Conservation (phyloP, 2,113 vertebrate genomes). For the Sarotherodon lohbergeri region DNA sequence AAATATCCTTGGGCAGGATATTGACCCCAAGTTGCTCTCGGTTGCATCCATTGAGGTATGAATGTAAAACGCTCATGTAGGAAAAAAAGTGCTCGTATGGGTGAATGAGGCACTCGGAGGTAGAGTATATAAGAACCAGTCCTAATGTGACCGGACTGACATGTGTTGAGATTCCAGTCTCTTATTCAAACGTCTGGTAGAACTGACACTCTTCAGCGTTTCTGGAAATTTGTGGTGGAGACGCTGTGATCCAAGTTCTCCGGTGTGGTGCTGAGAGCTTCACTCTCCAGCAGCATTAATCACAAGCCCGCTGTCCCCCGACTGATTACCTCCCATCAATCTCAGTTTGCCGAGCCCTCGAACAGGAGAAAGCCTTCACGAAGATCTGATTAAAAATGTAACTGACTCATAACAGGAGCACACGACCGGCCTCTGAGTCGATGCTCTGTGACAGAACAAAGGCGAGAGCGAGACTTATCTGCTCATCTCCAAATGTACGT, state of each 20-base stretch:
- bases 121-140: not conserved
- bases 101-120: not conserved
- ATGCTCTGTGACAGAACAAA: conserved; percentile 4
- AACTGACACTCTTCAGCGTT: not conserved
- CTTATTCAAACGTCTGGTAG: not conserved
- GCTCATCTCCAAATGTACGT: conserved; percentile 28
- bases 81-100: not conserved
- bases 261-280: conserved; percentile 16
- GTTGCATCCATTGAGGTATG: not conserved
- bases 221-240: not conserved
- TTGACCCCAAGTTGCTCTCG: not conserved
- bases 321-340: conserved; percentile 68
- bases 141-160: not conserved
- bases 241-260: not conserved
- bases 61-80: not conserved
- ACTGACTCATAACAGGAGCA: conserved; percentile 64
- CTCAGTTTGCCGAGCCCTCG: conserved; percentile 51
- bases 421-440: conserved; percentile 29
- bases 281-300: conserved; percentile 52
- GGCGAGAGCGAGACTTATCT: conserved; percentile 35
- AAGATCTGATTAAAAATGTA: conserved; percentile 72
- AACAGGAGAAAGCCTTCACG: conserved; percentile 54
- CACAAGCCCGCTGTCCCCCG: conserved; percentile 51
- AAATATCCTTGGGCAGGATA: not conserved
- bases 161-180: not conserved